Evolutionary conservation across 2,113 vertebrate species (phyloP).

Genomic region (Meleagris gallopavo): DNA sequence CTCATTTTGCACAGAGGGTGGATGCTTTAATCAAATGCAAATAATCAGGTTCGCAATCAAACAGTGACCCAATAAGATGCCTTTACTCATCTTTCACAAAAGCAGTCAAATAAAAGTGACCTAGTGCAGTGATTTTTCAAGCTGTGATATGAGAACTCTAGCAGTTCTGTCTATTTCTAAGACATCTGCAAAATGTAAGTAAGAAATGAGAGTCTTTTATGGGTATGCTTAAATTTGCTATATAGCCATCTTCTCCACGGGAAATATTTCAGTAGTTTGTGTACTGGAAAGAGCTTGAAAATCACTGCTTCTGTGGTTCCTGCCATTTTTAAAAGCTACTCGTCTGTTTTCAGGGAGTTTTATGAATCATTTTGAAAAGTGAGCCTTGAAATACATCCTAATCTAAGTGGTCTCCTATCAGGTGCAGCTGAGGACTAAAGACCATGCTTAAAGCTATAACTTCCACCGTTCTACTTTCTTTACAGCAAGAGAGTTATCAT

Average conservation of each 20-base stretch:
- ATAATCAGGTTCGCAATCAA: not conserved
- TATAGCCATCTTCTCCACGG: slow-evolving; percentile 28
- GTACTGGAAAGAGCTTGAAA: slow-evolving; percentile 28
- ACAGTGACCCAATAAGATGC: not conserved
- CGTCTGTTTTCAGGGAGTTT: slow-evolving; percentile 35
- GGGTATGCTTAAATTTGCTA: slow-evolving; percentile 26
- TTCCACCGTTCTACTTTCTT: not conserved
- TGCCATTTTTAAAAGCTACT: not conserved
- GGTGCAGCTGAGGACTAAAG: not conserved
- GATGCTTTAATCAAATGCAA: slow-evolving; percentile 16
- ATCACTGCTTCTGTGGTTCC: slow-evolving; percentile 27
- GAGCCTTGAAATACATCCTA: slow-evolving; percentile 35
- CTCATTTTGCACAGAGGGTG: not conserved
- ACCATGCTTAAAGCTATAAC: not conserved
- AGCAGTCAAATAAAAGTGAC: slow-evolving; percentile 1
- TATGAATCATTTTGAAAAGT: slow-evolving; percentile 33
- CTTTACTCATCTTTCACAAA: slow-evolving; percentile 21
- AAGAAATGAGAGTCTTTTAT: slow-evolving; percentile 23
- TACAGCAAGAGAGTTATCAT: not conserved
- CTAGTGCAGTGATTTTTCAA: not conserved
- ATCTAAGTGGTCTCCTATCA: not conserved
- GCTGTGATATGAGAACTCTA: slow-evolving; percentile 26
- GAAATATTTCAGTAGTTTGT: slow-evolving; percentile 28
- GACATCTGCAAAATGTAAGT: slow-evolving; percentile 3
- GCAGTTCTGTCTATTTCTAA: slow-evolving; percentile 17